Percentiles rank a stretch among this genome's conserved stretches.
phyloP scores from a whole-genome alignment of 2,797 vertebrate genomes.

The Myoxocephalus aenaeus region DNA sequence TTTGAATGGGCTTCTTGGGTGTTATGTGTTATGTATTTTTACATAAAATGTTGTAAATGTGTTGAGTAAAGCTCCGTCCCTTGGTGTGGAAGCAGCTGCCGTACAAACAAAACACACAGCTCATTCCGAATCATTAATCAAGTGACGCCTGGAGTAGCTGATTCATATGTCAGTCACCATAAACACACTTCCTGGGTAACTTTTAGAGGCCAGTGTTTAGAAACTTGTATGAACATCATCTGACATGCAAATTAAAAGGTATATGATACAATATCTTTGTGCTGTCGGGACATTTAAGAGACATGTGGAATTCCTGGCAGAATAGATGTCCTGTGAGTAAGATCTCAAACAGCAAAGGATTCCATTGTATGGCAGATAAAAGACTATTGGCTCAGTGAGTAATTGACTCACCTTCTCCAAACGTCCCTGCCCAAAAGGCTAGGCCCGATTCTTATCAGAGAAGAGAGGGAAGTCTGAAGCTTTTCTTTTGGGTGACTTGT shows the following conservation, averaged over 20 bases:
- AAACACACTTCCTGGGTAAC: constrained; percentile 44
- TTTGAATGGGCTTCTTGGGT: neutral
- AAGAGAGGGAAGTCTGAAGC: constrained; percentile 41
- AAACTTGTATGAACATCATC: neutral
- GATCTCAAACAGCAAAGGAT: constrained; percentile 21
- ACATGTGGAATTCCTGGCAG: neutral
- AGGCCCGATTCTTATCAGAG: constrained; percentile 57
- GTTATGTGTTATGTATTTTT: neutral
- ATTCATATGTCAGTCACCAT: constrained; percentile 43
- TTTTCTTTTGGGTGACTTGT: constrained; percentile 48
- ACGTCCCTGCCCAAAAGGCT: constrained; percentile 47
- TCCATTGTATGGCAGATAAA: constrained; percentile 28
- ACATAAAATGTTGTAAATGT: neutral
- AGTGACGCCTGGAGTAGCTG: constrained; percentile 6
- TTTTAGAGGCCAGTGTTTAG: neutral
- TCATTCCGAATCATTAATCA: constrained; percentile 64
- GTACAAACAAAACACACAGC: constrained; percentile 59
- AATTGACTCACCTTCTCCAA: constrained; percentile 59
- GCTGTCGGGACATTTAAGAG: neutral
- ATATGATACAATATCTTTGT: neutral
- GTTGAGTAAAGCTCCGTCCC: constrained; percentile 12
- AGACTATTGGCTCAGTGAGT: constrained; percentile 36
- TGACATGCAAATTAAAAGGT: constrained; percentile 10
- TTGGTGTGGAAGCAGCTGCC: constrained; percentile 54
- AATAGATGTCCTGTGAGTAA: constrained; percentile 16